Base-by-base conservation (phyloP, 2,113 vertebrate species). In the Phaethornis superciliosus region DNA sequence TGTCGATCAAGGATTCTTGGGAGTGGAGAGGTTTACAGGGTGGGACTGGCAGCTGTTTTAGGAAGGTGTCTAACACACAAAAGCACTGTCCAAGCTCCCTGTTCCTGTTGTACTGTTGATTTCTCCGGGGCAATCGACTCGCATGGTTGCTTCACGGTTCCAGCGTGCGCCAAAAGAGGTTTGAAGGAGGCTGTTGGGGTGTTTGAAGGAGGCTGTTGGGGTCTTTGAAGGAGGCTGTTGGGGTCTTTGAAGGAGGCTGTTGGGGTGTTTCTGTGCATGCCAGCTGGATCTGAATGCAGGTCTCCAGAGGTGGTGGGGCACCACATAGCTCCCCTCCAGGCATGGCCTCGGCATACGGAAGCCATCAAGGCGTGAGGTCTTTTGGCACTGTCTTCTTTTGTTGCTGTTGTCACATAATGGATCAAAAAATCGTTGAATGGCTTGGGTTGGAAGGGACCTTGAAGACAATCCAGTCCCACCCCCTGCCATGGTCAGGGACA, bases 81-180 rank as follows among this genome's bases (percentile, higher is more conserved):
- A 42, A 40, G 20, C 15, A 1, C 46, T 7, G 2, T 6, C 6
- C 20, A 16, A 49, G n/a, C 54, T 81, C 46, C 59, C 12, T 2
- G 2, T 30, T 68, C 65, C 49, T 2, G 0, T 58, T 27, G 7
- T 23, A 1, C 64, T 22, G 12, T 8, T 47, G 67, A 2, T 16
- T 49, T 22, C 56, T 71, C 1, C 3, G n/a, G 37, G 70, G 28
- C 3, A 1, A 7, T 51, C 2, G 10, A 10, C 52, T 77, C 9
- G 0, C 1, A 1, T 0, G 0, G 32, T 80, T 54, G 22, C 0
- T 0, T 88, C 20, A 4, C 9, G 2, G 1, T 44, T 26, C 3
- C 0, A 1, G 8, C 28, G 4, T 27, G 26, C 10, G 5, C 59
- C 76, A 9, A 0, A 0, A 12, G 42, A 10, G 6, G 15, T 28